Conservation (phyloP, 2,797 vertebrate species). For the Sebastolobus alascanus region DNA sequence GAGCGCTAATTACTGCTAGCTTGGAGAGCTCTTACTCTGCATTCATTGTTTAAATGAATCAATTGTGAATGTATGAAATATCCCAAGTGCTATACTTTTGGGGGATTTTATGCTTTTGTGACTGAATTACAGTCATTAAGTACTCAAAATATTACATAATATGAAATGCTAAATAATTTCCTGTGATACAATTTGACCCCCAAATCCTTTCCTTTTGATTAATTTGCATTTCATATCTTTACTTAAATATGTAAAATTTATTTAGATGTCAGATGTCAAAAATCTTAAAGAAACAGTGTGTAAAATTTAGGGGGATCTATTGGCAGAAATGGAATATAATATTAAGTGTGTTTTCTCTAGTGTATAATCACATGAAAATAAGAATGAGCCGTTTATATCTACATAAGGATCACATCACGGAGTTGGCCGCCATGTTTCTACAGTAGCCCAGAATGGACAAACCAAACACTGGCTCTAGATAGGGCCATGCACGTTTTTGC, state of each 20-base stretch:
- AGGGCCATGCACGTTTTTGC: no score
- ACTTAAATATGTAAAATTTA: not conserved
- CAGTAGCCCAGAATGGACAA: no score
- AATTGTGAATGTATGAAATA: not conserved
- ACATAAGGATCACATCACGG: no score
- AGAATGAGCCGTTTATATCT: no score
- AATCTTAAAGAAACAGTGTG: not conserved
- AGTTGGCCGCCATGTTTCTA: no score
- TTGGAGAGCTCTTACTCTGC: not conserved
- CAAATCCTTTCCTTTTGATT: not conserved
- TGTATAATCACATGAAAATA: no score
- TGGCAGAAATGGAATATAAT: no score
- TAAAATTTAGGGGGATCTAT: no score
- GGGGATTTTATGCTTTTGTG: not conserved
- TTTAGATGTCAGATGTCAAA: not conserved
- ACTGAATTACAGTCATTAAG: slow-evolving; percentile 8
- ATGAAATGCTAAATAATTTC: not conserved
- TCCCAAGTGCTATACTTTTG: not conserved
- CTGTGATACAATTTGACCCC: not conserved
- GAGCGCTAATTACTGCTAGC: slow-evolving; percentile 52
- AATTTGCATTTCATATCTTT: not conserved
- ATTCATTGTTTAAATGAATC: not conserved
- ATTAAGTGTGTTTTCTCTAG: no score
- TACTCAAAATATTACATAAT: not conserved
- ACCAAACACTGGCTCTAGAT: no score